A percentile compares a stretch with the other conserved stretches of the same genome.
Conservation (phyloP, 2,113 vertebrate genomes). For the Pithys albifrons region DNA sequence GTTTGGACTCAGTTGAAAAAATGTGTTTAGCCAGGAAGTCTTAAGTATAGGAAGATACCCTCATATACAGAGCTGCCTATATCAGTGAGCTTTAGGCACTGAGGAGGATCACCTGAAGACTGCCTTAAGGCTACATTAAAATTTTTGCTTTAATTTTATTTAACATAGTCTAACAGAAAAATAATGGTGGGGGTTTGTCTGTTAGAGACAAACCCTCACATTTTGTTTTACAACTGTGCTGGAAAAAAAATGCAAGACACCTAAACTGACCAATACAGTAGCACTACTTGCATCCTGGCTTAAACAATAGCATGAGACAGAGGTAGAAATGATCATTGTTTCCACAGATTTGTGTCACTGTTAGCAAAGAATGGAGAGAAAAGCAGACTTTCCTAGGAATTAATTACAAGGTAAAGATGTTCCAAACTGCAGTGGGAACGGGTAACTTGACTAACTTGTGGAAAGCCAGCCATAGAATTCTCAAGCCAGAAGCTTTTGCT, state of each 20-base stretch:
- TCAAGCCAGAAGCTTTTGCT: neutral
- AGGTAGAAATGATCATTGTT: neutral
- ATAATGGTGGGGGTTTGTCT: neutral
- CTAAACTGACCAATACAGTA: neutral
- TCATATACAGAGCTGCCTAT: neutral
- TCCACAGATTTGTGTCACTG: neutral
- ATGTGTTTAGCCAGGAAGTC: neutral
- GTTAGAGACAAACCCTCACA: neutral
- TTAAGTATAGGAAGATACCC: neutral
- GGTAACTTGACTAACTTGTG: neutral
- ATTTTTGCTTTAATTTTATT: neutral
- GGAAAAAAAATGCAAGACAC: neutral
- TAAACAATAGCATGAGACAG: neutral
- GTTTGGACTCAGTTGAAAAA: neutral
- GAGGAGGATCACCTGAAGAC: neutral
- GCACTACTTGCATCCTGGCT: neutral
- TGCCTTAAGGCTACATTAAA: neutral
- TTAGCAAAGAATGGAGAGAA: neutral
- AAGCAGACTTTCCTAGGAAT: neutral
- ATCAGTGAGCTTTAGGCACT: neutral
- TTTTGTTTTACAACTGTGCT: neutral
- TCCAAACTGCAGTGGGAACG: neutral
- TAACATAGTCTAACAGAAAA: neutral
- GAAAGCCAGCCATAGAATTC: neutral
- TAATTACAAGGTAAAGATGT: neutral